Conservation (phyloP, 2,797 vertebrate genomes). For the Sebastes kiyomatsui region DNA sequence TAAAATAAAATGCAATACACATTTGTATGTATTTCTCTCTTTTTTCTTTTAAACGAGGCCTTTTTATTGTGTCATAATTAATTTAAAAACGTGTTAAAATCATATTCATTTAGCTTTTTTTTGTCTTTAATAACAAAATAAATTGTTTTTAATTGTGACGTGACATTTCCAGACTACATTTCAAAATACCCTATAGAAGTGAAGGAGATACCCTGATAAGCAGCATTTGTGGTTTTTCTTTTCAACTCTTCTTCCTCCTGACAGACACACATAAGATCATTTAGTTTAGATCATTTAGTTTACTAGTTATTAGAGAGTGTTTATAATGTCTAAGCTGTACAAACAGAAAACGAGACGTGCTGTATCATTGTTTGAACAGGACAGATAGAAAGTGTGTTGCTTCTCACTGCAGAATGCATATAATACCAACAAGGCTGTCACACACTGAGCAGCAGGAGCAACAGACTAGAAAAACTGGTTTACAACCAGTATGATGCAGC, state of each 20-base stretch:
- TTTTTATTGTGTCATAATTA: neutral
- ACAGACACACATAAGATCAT: constrained; percentile 22
- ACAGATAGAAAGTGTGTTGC: no score
- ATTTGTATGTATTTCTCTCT: neutral
- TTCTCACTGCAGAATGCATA: no score
- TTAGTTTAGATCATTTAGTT: neutral
- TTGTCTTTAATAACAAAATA: neutral
- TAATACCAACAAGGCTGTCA: neutral
- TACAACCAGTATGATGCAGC: neutral
- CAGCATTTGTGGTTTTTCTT: constrained; percentile 91
- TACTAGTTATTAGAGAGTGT: neutral
- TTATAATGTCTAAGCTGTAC: neutral
- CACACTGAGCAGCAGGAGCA: neutral
- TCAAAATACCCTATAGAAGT: neutral
- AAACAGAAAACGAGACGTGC: neutral
- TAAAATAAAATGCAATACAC: neutral
- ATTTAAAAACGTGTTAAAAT: neutral
- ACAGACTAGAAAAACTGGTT: constrained; percentile 46
- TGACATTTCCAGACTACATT: neutral
- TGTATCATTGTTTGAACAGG: no score
- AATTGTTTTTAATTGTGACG: neutral
- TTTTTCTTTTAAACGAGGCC: neutral
- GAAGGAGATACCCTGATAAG: constrained; percentile 89
- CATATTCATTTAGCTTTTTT: neutral
- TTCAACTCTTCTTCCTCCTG: constrained; percentile 94